A percentile compares a stretch with the other conserved stretches of the same genome.
Conservation (phyloP, 2,797 vertebrate genomes). For the Eidolon dupreanum region DNA sequence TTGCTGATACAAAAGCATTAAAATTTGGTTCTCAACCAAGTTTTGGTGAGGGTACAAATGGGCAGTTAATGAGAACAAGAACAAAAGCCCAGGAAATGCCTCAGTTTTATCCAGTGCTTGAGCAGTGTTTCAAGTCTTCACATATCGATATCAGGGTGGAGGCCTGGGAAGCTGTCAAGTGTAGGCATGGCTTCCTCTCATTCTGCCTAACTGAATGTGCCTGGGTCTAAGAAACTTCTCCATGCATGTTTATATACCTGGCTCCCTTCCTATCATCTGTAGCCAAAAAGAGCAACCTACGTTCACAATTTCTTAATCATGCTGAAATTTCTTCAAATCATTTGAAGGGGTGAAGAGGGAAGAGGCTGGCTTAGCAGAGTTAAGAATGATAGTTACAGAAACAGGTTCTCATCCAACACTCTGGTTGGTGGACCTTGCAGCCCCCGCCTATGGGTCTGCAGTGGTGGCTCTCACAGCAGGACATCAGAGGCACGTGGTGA, state of each 20-base stretch:
- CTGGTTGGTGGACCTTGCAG: background rate
- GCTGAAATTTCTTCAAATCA: conserved; percentile 73
- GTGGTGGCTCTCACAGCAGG: background rate
- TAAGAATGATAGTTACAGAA: conserved; percentile 79
- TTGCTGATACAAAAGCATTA: background rate
- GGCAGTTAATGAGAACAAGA: background rate
- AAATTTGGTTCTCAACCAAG: background rate
- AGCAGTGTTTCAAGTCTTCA: background rate
- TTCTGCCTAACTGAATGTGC: background rate
- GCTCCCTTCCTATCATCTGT: background rate
- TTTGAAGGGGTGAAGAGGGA: background rate
- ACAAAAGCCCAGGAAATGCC: conserved; percentile 55
- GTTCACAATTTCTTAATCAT: conserved; percentile 75
- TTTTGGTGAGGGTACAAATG: conserved; percentile 13
- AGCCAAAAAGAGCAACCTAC: conserved; percentile 44
- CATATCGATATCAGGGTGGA: conserved; percentile 53
- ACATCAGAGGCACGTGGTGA: accelerated
- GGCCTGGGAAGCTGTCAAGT: conserved; percentile 14
- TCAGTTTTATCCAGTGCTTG: conserved; percentile 7
- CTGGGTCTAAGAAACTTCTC: background rate
- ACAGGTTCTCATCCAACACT: conserved; percentile 51
- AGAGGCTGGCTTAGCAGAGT: conserved; percentile 51
- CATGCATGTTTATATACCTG: no score
- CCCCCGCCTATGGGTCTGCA: background rate
- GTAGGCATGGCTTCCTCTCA: background rate